phyloP scores from a whole-genome alignment of 2,888 invertebrate genomes.

The Lordiphosa fenestrarum region DNA sequence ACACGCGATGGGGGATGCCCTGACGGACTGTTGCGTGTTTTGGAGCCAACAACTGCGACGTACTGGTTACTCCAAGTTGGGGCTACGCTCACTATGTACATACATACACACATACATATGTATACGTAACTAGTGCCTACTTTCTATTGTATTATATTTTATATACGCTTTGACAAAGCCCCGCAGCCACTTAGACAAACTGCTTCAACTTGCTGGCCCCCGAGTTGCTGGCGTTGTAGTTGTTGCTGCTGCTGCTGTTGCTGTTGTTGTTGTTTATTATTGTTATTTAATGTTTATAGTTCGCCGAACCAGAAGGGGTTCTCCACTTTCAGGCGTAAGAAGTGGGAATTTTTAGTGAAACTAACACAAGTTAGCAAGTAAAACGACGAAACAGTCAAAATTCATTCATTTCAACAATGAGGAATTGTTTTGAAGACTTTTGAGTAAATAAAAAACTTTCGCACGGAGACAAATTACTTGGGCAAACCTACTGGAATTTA shows the following conservation, averaged over 20 bases:
- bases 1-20: slow-evolving; percentile 34
- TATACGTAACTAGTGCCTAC: slow-evolving; percentile 23
- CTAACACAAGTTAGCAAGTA: not conserved
- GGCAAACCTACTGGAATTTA: no score
- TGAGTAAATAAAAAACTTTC: not conserved
- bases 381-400: not conserved
- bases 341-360: not conserved
- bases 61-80: slow-evolving; percentile 35
- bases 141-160: slow-evolving; percentile 60
- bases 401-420: not conserved
- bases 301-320: slow-evolving; percentile 37
- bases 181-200: slow-evolving; percentile 55
- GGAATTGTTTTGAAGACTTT: not conserved
- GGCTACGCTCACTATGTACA: slow-evolving; percentile 17
- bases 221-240: slow-evolving; percentile 13
- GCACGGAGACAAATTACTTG: no score
- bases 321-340: slow-evolving; percentile 7
- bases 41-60: slow-evolving; percentile 54
- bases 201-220: slow-evolving; percentile 54
- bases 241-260: slow-evolving; percentile 22
- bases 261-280: slow-evolving; percentile 47
- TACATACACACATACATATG: slow-evolving; percentile 10
- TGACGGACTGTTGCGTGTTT: slow-evolving; percentile 71
- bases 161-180: slow-evolving; percentile 55
- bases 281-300: slow-evolving; percentile 64